Evolutionary conservation across 2,888 invertebrate species (phyloP).

Genomic region (Rhagophthalmus giganteus): DNA sequence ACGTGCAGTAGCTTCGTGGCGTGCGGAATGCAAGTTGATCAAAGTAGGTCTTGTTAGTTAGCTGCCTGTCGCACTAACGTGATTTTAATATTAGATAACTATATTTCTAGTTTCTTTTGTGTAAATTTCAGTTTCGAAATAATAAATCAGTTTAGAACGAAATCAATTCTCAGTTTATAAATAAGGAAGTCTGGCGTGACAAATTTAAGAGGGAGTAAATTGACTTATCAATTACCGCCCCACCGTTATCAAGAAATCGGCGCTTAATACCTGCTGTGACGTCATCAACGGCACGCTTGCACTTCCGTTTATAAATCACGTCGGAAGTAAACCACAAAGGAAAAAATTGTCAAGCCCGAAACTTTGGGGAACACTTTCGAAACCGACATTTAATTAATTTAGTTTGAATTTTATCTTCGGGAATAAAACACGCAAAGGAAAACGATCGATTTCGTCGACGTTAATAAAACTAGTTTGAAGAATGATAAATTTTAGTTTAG

Average conservation of each 20-base stretch:
- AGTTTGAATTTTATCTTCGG: too few species aligned
- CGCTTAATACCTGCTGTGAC: constrained; percentile 34
- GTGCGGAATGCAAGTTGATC: constrained; percentile 28
- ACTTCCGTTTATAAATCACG: constrained; percentile 31
- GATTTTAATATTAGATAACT: constrained; percentile 16
- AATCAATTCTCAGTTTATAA: constrained; percentile 1
- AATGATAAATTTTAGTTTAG: too few species aligned
- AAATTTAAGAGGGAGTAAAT: constrained; percentile 33
- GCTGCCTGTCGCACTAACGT: constrained; percentile 25
- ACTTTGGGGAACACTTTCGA: too few species aligned
- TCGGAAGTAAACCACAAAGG: constrained; percentile 7
- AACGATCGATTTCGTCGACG: too few species aligned
- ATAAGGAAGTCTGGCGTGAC: constrained; percentile 30
- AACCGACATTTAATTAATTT: too few species aligned
- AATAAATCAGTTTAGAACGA: background rate
- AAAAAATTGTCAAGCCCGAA: constrained; percentile 8
- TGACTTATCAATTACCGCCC: constrained; percentile 38
- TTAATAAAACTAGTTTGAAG: too few species aligned
- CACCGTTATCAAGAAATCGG: constrained; percentile 33
- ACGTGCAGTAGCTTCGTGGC: constrained; percentile 20
- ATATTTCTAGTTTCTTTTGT: background rate
- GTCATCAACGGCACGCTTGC: constrained; percentile 30
- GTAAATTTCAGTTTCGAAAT: background rate
- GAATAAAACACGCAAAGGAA: too few species aligned
- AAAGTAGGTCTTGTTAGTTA: constrained; percentile 22